Conservation (phyloP, 1,140 invertebrate genomes). For the Anadara kagoshimensis region DNA sequence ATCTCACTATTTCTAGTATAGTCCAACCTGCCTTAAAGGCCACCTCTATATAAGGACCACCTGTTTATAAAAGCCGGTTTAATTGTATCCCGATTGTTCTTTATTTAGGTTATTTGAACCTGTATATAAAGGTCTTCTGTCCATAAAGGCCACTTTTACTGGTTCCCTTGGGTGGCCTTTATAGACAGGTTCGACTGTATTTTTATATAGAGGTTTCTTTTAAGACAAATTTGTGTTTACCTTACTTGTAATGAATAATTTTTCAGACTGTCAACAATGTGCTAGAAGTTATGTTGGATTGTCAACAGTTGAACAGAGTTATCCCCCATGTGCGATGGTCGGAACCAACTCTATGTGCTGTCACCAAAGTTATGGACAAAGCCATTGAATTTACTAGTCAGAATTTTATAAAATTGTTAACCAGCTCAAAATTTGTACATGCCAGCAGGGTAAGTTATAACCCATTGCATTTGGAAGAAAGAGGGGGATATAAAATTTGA, state of each 20-base stretch:
- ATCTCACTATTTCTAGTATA: not conserved
- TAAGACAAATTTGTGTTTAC: not conserved
- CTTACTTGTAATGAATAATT: not conserved
- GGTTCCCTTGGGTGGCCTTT: no score
- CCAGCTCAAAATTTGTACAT: slow-evolving; percentile 46
- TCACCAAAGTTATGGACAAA: slow-evolving; percentile 53
- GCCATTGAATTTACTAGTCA: slow-evolving; percentile 58
- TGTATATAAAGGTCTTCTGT: no score
- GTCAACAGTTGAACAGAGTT: slow-evolving; percentile 51
- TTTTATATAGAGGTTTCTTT: not conserved
- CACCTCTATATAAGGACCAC: no score
- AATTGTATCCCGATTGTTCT: no score
- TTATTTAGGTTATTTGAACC: no score
- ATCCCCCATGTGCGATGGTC: slow-evolving; percentile 57
- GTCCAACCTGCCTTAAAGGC: no score
- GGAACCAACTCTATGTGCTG: slow-evolving; percentile 54
- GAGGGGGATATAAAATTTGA: no score
- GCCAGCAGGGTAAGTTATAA: slow-evolving; percentile 49
- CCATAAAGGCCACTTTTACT: no score
- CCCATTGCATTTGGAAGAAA: no score
- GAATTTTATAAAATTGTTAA: slow-evolving; percentile 54
- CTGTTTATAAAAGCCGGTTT: no score
- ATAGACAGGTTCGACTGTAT: no score
- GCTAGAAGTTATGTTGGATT: slow-evolving; percentile 57
- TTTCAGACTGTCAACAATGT: slow-evolving; percentile 53